Percentiles rank a stretch among this genome's conserved stretches.
phyloP scores from a whole-genome alignment of 2,113 vertebrate genomes.

The Neoarius graeffei region DNA sequence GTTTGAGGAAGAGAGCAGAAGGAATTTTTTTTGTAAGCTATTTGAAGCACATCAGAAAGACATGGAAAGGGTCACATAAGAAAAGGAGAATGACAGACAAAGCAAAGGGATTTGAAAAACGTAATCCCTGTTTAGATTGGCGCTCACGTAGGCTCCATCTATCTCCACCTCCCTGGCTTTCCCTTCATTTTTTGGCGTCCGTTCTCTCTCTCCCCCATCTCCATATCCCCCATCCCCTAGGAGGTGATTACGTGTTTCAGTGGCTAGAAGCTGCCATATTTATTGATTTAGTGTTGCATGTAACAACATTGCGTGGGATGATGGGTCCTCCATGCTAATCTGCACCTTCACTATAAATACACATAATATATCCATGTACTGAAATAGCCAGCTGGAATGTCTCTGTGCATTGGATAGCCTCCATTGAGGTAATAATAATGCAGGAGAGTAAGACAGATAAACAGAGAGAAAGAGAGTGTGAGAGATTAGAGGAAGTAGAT shows the following conservation, averaged over 20 bases:
- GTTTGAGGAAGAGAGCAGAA: constrained; percentile 27
- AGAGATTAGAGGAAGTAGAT: constrained; percentile 43
- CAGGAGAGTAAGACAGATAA: constrained; percentile 27
- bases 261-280: constrained; percentile 37
- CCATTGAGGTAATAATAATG: constrained; percentile 48
- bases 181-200: constrained; percentile 21
- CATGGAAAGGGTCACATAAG: constrained; percentile 34
- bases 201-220: constrained; percentile 19
- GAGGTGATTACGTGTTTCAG: not conserved
- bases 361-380: constrained; percentile 59
- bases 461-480: constrained; percentile 21
- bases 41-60: constrained; percentile 42
- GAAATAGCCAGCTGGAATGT: constrained; percentile 57
- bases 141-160: constrained; percentile 22
- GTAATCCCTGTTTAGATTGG: constrained; percentile 53
- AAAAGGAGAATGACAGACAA: constrained; percentile 44
- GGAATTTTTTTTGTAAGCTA: constrained; percentile 17
- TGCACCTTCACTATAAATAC: constrained; percentile 51
- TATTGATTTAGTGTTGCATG: constrained; percentile 51
- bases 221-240: constrained; percentile 14
- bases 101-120: constrained; percentile 47
- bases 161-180: constrained; percentile 36
- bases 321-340: constrained; percentile 18
- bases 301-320: constrained; percentile 37
- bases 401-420: constrained; percentile 55